phyloP scores from a whole-genome alignment of 2,888 invertebrate species.

The Coleophora deauratella region DNA sequence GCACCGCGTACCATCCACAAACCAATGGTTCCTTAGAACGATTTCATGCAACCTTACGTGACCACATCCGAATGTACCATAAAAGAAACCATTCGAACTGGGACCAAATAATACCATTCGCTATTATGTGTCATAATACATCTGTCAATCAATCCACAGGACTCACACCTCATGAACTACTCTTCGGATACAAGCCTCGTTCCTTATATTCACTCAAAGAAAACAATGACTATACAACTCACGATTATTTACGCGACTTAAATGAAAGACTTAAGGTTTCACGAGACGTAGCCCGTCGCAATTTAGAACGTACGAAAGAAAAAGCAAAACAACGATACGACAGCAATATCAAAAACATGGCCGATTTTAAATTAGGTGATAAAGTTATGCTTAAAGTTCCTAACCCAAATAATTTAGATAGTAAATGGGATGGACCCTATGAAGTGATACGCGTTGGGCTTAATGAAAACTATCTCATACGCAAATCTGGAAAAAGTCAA shows the following conservation, averaged over 20 bases:
- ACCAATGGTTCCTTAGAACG: conserved; percentile 27
- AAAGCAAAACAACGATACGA: conserved; percentile 28
- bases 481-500: conserved; percentile 14
- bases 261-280: conserved; percentile 24
- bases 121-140: conserved; percentile 30
- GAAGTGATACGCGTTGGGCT: conserved; percentile 21
- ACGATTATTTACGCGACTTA: conserved; percentile 24
- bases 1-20: conserved; percentile 29
- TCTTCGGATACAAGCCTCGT: conserved; percentile 28
- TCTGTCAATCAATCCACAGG: conserved; percentile 25
- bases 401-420: conserved; percentile 26
- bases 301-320: conserved; percentile 24
- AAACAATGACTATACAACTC: conserved; percentile 19
- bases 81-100: conserved; percentile 19
- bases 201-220: conserved; percentile 21
- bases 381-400: conserved; percentile 22
- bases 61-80: conserved; percentile 28
- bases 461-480: conserved; percentile 21
- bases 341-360: conserved; percentile 20
- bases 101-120: conserved; percentile 29
- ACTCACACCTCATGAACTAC: conserved; percentile 26
- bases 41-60: conserved; percentile 27
- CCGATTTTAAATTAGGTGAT: conserved; percentile 17
- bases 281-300: conserved; percentile 20
- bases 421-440: conserved; percentile 29